Evolutionary conservation across 2,113 vertebrate species (phyloP), one percentile per base, ranked within the genome.

Genomic region (Corythaixoides concolor): DNA sequence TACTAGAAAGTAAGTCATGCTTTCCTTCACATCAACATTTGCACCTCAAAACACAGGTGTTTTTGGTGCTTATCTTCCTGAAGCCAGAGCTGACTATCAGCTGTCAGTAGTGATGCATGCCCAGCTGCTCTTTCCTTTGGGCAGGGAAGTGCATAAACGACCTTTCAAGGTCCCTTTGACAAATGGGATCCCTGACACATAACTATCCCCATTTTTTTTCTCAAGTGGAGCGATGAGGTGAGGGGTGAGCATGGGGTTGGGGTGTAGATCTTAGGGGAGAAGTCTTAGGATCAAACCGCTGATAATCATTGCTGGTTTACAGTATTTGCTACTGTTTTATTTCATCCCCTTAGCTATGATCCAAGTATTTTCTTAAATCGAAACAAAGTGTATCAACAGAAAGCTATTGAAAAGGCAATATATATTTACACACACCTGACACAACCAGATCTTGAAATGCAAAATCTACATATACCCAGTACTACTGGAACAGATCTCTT

Each of bases 91-190:
- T 62, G 63, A 47, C 63, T 70, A 49, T 77, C 60, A 39, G 2
- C 39, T 82, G 18, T 85, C 70, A 64, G 55, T 45, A 73, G 22
- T 88, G 79, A 72, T 74, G 32, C 33, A 79, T 53, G 66, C 28
- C 58, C 77, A 82, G 39, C 47, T 75, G 39, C 64, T 89, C 80
- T 80, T 80, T 72, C 30, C 81, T 93, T 72, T 76, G 58, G 66
- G 69, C 77, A 85, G 37, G 37, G 62, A 76, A 85, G 43, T 52
- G 33, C 47, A 75, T 91, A 72, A 95, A 85, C 0, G 45, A 78
- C 49, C 39, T 91, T 89, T 75, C 80, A 92, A 94, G 62, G 69
- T 91, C 77, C 39, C 73, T 92, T 58, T 93, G 53, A 87, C 50
- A 92, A 95, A 91, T n/a, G 30, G 37, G 73, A 85, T 72, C 35